Base-by-base conservation (phyloP, 2,113 vertebrate genomes). In the Candoia aspera region DNA sequence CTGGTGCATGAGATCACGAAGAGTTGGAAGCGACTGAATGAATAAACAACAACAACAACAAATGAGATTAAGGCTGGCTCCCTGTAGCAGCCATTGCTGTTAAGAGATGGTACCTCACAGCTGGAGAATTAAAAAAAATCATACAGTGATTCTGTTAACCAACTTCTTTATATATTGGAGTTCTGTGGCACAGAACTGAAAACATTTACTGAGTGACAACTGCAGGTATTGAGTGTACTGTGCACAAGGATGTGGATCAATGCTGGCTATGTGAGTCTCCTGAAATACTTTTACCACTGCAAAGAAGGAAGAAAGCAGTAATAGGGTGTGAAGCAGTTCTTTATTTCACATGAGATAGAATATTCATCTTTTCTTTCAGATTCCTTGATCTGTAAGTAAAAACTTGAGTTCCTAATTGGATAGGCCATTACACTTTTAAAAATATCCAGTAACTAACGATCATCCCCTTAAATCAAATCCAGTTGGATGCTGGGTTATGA, bases 131-230 rank as follows among this genome's bases (percentile, higher is more conserved):
- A n/a, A n/a, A n/a, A n/a, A n/a, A n/a, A n/a, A n/a, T n/a, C n/a
- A 94, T 90, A 1, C 91, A 90, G 64, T 91, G n/a, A 83, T 49
- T 1, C 54, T 59, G 62, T 15, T 92, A 58, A 84, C n/a, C 53
- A 12, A 54, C n/a, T 88, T 33, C 90, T 49, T 55, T 93, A 42
- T 93, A 88, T 26, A 33, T 62, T 84, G 24, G 23, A 64, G 94
- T 19, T 90, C n/a, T 94, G 29, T 33, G 90, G 93, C 88, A 87
- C 2, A 23, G 2, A 24, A 1, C 42, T 85, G 79, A 17, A 46
- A 60, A 89, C 21, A 24, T 79, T 95, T 94, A n/a, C 62, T 88
- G 5, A 17, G 55, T 93, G 60, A 94, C 87, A 21, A 95, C 83
- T 87, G 17, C 12, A 84, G 55, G 23, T 19, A 86, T 92, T 90